Evolutionary conservation across 2,113 vertebrate species (phyloP).

Genomic region (Cryptomyrus ogoouensis): DNA sequence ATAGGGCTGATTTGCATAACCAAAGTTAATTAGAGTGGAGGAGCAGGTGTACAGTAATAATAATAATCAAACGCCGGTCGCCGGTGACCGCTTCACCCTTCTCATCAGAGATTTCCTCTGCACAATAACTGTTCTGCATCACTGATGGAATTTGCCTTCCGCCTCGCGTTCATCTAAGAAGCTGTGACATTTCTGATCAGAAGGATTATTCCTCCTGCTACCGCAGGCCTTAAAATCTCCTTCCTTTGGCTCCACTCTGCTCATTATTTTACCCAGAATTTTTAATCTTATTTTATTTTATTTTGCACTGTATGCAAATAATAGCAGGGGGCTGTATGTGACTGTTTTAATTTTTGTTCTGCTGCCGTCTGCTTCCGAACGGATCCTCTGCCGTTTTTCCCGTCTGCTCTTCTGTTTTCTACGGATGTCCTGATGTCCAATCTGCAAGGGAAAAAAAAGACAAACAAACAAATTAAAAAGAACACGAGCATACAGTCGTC

Average conservation of each 20-base stretch:
- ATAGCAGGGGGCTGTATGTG: not conserved
- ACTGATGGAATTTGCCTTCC: conserved; percentile 41
- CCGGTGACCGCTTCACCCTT: conserved; percentile 91
- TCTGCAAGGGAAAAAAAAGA: not conserved
- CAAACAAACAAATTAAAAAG: not conserved
- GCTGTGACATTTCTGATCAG: conserved; percentile 39
- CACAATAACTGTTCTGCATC: conserved; percentile 66
- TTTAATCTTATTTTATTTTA: not conserved
- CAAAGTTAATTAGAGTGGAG: conserved; percentile 99
- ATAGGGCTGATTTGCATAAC: conserved; percentile 99
- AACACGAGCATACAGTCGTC: not conserved
- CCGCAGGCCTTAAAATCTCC: not conserved
- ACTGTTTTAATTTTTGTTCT: not conserved
- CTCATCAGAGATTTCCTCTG: conserved; percentile 73
- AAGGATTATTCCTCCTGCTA: conserved; percentile 58
- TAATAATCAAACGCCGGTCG: conserved; percentile 99
- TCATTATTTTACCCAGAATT: not conserved
- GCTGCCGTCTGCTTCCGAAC: not conserved
- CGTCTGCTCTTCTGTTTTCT: not conserved
- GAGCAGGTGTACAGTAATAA: conserved; percentile 99
- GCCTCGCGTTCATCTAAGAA: conserved; percentile 19
- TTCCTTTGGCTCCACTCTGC: not conserved
- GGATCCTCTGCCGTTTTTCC: not conserved
- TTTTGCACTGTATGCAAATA: conserved; percentile 2
- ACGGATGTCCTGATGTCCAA: not conserved